phyloP scores from a whole-genome alignment of 2,797 vertebrate genomes.

The Acrossocheilus wenchowensis region DNA sequence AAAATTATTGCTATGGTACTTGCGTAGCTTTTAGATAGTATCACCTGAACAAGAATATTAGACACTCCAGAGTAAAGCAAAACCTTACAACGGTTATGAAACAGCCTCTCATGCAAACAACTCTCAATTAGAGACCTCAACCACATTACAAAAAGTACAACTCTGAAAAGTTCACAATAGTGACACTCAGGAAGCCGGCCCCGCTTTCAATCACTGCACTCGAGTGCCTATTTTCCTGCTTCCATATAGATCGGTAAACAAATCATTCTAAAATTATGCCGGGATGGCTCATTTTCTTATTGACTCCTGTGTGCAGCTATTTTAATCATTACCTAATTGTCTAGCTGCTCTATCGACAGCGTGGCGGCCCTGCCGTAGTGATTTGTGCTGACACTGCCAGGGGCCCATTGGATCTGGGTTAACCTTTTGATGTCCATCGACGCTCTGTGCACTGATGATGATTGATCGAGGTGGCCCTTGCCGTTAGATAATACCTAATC shows the following conservation, averaged over 20 bases:
- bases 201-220: constrained; percentile 73
- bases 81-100: not conserved
- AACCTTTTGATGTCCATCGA: constrained; percentile 93
- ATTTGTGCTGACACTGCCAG: constrained; percentile 96
- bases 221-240: constrained; percentile 72
- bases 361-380: constrained; percentile 82
- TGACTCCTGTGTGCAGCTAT: constrained; percentile 84
- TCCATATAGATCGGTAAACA: constrained; percentile 88
- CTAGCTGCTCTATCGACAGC: constrained; percentile 92
- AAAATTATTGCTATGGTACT: not conserved
- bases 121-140: constrained; percentile 29
- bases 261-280: constrained; percentile 89
- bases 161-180: constrained; percentile 47
- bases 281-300: constrained; percentile 90
- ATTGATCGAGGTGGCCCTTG: constrained; percentile 92
- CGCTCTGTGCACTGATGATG: constrained; percentile 86
- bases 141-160: constrained; percentile 22
- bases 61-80: constrained; percentile 6
- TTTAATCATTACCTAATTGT: constrained; percentile 99
- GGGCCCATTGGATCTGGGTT: constrained; percentile 86
- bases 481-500: constrained; percentile 96
- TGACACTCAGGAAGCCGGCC: constrained; percentile 58
- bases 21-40: not conserved
- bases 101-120: not conserved
- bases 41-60: not conserved